Conservation (phyloP, 2,113 vertebrate species). For the Oriolus oriolus region DNA sequence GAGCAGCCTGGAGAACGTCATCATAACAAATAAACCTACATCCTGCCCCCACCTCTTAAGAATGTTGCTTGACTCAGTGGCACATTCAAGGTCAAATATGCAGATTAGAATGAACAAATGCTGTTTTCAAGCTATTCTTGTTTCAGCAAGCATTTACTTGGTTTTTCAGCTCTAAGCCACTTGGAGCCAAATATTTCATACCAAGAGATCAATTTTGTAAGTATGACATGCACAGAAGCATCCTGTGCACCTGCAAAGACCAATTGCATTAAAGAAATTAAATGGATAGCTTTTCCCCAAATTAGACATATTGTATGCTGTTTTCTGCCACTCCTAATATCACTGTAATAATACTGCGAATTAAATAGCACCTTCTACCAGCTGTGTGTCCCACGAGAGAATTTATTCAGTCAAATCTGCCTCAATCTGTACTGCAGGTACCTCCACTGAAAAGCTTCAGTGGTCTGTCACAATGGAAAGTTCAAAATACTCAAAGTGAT, state of each 20-base stretch:
- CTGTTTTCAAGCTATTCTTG: not conserved
- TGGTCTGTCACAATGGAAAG: not conserved
- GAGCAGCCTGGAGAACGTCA: not conserved
- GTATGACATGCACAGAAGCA: not conserved
- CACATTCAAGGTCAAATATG: not conserved
- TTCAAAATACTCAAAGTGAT: not conserved
- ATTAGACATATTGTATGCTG: not conserved
- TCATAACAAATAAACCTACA: not conserved
- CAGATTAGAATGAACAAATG: not conserved
- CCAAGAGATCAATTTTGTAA: not conserved
- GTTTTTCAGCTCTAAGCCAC: not conserved
- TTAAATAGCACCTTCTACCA: not conserved
- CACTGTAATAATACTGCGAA: not conserved
- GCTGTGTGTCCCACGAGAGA: not conserved
- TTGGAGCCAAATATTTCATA: not conserved
- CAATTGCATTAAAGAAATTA: not conserved
- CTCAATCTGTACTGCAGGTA: not conserved
- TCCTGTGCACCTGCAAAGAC: not conserved
- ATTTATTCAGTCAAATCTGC: not conserved
- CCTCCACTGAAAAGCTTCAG: not conserved
- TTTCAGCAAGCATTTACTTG: not conserved
- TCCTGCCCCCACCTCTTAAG: not conserved
- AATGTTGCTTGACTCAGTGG: not conserved
- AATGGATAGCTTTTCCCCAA: not conserved
- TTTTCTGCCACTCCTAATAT: not conserved